These are phyloP conservation scores for Syngnathoides biaculeatus DNA, from an alignment of 2,113 vertebrate species.

Conservation along the genomic window DNA sequence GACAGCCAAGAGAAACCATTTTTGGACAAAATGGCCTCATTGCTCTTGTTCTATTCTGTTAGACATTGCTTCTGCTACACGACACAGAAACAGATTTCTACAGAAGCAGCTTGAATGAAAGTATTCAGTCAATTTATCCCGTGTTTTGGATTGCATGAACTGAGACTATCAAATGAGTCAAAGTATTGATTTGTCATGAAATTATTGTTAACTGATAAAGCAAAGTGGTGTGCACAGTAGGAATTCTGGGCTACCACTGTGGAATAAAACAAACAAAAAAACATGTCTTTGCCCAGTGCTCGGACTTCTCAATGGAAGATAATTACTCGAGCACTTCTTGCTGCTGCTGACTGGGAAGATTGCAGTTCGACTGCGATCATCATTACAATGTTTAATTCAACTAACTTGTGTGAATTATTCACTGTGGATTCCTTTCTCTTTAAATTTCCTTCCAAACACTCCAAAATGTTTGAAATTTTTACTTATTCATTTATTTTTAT, in stretches of 20 bases:
- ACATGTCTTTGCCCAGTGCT: too few relatives aligned
- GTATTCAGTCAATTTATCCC: neutral
- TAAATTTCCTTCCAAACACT: neutral
- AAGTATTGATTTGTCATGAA: neutral
- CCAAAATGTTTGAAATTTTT: neutral
- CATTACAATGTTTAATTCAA: neutral
- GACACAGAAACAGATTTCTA: neutral
- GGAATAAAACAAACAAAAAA: too few relatives aligned
- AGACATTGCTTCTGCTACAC: constrained; percentile 19
- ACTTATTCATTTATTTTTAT: neutral
- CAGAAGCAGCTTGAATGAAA: neutral
- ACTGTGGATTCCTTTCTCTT: neutral
- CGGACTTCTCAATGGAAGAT: too few relatives aligned
- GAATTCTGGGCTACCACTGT: neutral
- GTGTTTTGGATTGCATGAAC: neutral
- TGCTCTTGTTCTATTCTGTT: constrained; percentile 48
- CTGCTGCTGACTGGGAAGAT: neutral
- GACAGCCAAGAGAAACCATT: constrained; percentile 54
- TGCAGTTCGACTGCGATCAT: neutral
- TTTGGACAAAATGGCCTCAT: constrained; percentile 62
- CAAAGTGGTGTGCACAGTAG: neutral
- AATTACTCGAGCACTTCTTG: neutral
- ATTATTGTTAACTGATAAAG: neutral
- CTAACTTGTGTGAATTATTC: neutral
- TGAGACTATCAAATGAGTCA: neutral